A percentile compares a stretch with the other conserved stretches of the same genome.
phyloP scores from a whole-genome alignment of 2,797 vertebrate genomes.

The Sus cebifrons region DNA sequence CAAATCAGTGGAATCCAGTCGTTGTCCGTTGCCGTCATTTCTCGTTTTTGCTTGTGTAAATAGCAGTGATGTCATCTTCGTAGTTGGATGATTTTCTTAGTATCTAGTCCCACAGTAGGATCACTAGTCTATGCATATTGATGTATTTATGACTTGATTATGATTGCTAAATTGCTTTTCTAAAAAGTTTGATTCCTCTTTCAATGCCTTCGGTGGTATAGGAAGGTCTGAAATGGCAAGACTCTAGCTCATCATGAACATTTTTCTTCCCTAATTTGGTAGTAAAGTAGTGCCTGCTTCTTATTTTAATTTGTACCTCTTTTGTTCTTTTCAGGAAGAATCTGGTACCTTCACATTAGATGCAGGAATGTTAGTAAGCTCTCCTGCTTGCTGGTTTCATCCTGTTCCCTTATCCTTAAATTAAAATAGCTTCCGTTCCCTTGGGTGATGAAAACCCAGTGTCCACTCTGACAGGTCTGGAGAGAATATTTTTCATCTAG shows the following conservation, averaged over 20 bases:
- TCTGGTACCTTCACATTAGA: not conserved
- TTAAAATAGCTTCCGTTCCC: not conserved
- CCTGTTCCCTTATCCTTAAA: not conserved
- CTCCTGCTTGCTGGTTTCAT: not conserved
- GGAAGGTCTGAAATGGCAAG: not conserved
- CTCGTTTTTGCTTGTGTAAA: not conserved
- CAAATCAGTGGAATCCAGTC: not conserved
- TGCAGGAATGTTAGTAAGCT: not conserved
- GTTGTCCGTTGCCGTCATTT: not conserved
- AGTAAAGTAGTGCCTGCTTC: not conserved
- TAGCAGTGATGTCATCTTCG: not conserved
- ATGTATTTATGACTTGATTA: not conserved
- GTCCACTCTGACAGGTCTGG: not conserved
- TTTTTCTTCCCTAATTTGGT: not conserved
- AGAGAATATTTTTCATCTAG: not conserved
- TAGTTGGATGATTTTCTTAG: not conserved
- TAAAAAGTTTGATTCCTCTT: not conserved
- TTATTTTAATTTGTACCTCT: constrained; percentile 10
- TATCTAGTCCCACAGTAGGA: not conserved
- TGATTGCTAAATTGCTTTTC: not conserved
- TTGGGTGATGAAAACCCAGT: not conserved
- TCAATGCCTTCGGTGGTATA: not conserved
- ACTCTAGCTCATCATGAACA: not conserved
- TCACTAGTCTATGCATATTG: not conserved
- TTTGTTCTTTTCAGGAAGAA: constrained; percentile 33